These are phyloP conservation scores for Drosophila mimica DNA, from an alignment of 2,888 invertebrate genomes.

Conservation along the genomic window DNA sequence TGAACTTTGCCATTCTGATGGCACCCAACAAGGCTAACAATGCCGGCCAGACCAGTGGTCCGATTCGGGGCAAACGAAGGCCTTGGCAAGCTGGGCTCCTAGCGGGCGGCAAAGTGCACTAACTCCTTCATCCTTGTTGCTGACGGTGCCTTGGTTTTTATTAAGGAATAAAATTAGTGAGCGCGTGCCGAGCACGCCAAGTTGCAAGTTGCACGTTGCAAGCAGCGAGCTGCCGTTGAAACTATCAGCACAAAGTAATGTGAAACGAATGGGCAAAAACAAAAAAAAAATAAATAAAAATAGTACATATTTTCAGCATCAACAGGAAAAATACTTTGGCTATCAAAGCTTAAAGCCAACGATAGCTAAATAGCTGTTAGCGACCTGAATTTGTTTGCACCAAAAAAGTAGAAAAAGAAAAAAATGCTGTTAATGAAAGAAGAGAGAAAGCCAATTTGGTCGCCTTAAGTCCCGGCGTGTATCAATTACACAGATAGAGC, in stretches of 20 bases:
- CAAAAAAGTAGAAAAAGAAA: background rate
- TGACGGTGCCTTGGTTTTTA: constrained; percentile 63
- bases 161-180: constrained; percentile 79
- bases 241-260: constrained; percentile 56
- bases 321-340: constrained; percentile 30
- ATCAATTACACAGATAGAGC: constrained; percentile 3
- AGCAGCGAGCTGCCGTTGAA: constrained; percentile 25
- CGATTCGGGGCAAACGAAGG: constrained; percentile 8
- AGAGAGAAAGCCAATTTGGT: background rate
- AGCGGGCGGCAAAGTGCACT: constrained; percentile 30
- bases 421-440: background rate
- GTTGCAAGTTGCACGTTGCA: constrained; percentile 54
- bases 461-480: background rate
- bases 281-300: constrained; percentile 54
- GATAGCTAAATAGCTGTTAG: constrained; percentile 49
- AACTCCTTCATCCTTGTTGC: constrained; percentile 40
- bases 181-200: constrained; percentile 73
- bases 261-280: constrained; percentile 68
- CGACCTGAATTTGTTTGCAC: constrained; percentile 40
- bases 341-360: constrained; percentile 38
- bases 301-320: constrained; percentile 53
- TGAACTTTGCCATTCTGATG: constrained; percentile 78
- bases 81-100: constrained; percentile 15
- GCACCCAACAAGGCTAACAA: constrained; percentile 53
- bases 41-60: constrained; percentile 24